Base-by-base conservation (phyloP, 2,888 invertebrate species). In the Amblyjoppa proteus region DNA sequence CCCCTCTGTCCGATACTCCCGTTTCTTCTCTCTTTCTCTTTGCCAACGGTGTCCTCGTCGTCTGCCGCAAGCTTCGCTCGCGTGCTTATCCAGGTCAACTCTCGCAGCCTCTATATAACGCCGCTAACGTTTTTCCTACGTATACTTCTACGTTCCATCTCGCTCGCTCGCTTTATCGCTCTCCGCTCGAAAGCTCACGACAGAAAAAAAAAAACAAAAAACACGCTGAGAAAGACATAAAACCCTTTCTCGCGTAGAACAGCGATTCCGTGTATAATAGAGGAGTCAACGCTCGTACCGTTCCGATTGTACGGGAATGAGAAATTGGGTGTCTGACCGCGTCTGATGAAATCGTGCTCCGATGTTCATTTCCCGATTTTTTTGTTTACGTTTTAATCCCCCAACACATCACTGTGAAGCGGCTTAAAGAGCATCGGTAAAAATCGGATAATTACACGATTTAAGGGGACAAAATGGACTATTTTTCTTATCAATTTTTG, bases 11-110 rank as follows among this genome's bases (percentile, higher is more conserved):
- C 31, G 13, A 53, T 20, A 70, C 45, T 25, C 68, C 25, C 51
- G 38, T 51, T 20, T 34, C 1, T 56, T 66, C 53, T 58, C 69
- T 70, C 69, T 49, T 25, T 82, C 53, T 70, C 76, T 31, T 66
- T 61, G 71, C 79, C 64, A 64, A 56, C 61, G 53, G 34, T 34
- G 69, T 76, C 49, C 51, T 70, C 73, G 45, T 80, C 80, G 73
- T 76, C 64, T 74, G 51, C 74, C 53, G 70, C 74, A 66, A 85
- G 70, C 85, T 81, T 76, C 53, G 70, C 56, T 82, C 85, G 81
- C 82, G 78, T 79, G 85, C 75, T 82, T 70, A 79, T 82, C 66
- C 75, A 75, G 81, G 85, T 85, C 78, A 85, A 56, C 68, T 81
- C 68, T 74, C 56, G 61, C 74, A 75, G 49, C 56, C 51, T 28